phyloP scores from a whole-genome alignment of 2,888 invertebrate genomes.

The Lithophane semibrunnea region DNA sequence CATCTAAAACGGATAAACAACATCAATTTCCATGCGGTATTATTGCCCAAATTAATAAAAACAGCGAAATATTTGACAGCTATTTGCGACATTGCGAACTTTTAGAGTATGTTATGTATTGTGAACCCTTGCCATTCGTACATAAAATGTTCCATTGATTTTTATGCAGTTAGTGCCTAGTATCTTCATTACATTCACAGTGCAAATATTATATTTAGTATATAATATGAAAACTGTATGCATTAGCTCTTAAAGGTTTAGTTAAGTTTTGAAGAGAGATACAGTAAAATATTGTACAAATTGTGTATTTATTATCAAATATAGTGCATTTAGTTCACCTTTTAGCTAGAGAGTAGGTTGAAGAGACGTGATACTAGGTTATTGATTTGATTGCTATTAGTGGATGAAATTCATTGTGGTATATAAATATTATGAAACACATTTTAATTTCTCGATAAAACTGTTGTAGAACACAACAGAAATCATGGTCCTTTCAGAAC shows the following conservation, averaged over 20 bases:
- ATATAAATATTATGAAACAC: constrained; percentile 34
- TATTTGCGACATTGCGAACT: no score
- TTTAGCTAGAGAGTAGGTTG: constrained; percentile 47
- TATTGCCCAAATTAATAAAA: no score
- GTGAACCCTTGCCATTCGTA: constrained; percentile 29
- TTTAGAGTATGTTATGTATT: constrained; percentile 18
- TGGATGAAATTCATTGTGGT: constrained; percentile 53
- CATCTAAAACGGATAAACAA: no score
- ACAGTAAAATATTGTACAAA: constrained; percentile 64
- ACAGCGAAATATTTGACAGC: no score
- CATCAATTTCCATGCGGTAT: no score
- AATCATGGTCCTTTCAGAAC: constrained; percentile 43
- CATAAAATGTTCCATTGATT: constrained; percentile 32
- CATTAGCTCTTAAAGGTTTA: constrained; percentile 41
- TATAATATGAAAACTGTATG: constrained; percentile 34
- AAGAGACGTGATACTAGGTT: constrained; percentile 60
- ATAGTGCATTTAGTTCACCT: constrained; percentile 64
- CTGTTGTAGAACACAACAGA: constrained; percentile 12
- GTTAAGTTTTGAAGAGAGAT: constrained; percentile 55
- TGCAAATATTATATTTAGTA: constrained; percentile 51
- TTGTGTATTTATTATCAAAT: constrained; percentile 63
- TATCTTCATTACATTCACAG: constrained; percentile 57
- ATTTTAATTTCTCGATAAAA: constrained; percentile 18
- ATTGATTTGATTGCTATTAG: constrained; percentile 53
- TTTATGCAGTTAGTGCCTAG: constrained; percentile 37